Base-by-base conservation (phyloP, 2,113 vertebrate genomes). In the Panurus biarmicus region DNA sequence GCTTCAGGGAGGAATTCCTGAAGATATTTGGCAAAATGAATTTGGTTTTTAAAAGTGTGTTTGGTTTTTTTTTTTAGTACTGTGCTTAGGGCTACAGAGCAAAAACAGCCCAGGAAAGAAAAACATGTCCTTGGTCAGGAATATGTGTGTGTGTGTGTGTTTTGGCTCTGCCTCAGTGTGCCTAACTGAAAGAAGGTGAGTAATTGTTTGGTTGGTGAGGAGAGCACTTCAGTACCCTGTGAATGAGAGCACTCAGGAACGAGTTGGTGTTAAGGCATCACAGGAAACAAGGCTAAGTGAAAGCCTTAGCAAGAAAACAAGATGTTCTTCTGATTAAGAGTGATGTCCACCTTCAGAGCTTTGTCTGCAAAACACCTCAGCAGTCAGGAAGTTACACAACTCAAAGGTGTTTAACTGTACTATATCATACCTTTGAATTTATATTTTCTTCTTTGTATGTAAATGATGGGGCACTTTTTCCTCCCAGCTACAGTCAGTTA, bases 31-130 rank as follows among this genome's bases (percentile, higher is more conserved):
- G 18, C 45, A 69, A n/a, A 71, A 81, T 16, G 4, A 14, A 13
- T 54, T 60, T 0, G 1, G 24, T 73, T 80, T 58, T 20, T 7
- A 3, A 3, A 28, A 38, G 3, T n/a, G 0, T 42, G 24, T 62
- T 44, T 40, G 40, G 40, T 36, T 18, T 82, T 74, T 79, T 60
- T 79, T 78, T 76, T 40, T n/a, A 25, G 13, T 33, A 4, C 28
- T 48, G 23, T 71, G 22, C 50, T 93, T 77, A 69, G 44, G n/a
- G 47, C 24, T 67, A 16, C 4, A 45, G 53, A 87, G 19, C 36
- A 50, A 76, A 79, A 94, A 11, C 15, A 77, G 10, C 14, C 9
- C 7, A 12, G 3, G 28, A 71, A 61, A 82, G n/a, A 69, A 70
- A 76, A 93, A 10, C 10, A 9, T 2, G 8, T 50, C n/a, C 7